Base-by-base conservation (phyloP, 2,797 vertebrate genomes). In the Poeciliopsis paucimaculata region DNA sequence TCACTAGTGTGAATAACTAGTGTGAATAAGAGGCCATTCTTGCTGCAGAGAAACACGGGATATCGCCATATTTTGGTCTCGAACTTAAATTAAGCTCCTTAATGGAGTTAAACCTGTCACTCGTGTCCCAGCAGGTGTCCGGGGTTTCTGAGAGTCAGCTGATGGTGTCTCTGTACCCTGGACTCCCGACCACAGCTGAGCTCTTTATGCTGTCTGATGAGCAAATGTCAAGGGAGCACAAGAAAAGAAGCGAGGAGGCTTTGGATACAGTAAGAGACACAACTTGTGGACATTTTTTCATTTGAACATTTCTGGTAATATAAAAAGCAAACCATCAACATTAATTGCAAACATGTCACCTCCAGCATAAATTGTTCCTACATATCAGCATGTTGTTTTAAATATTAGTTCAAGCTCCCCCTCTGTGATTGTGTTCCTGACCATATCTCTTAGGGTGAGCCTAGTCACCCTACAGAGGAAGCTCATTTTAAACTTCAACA, bases 111-210 rank as follows among this genome's bases (percentile, higher is more conserved):
- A 18, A 76, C 5, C 34, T 73, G 72, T 23, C 31, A 66, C 47
- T 72, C 49, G 5, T 53, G 60, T 77, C 41, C 0, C 82, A 84
- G 53, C 92, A 98, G 98, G 97, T 97, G 45, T 97, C 97, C 26
- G 94, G 95, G 39, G 95, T 98, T 75, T 94, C 96, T 2, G 96
- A 96, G 49, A 96, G 97, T 26, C 97, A 97, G 94, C 94, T 99
- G 89, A 93, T 98, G 26, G 97, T 99, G n/a, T 97, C 97, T 16
- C 93, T 99, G 83, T 98, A 98, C 86, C 97, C 97, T 3, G 98
- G 97, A 60, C 95, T 98, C 76, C 98, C 98, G 13, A 98, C 97
- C 0, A 96, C 97, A 46, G 98, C 98, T 20, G 98, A 99, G 72
- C 97, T 99, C 73, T 99, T 98, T 81, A 96, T 99, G 77, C 93